phyloP scores from a whole-genome alignment of 2,797 vertebrate species.

The Dendrocincla fuliginosa region DNA sequence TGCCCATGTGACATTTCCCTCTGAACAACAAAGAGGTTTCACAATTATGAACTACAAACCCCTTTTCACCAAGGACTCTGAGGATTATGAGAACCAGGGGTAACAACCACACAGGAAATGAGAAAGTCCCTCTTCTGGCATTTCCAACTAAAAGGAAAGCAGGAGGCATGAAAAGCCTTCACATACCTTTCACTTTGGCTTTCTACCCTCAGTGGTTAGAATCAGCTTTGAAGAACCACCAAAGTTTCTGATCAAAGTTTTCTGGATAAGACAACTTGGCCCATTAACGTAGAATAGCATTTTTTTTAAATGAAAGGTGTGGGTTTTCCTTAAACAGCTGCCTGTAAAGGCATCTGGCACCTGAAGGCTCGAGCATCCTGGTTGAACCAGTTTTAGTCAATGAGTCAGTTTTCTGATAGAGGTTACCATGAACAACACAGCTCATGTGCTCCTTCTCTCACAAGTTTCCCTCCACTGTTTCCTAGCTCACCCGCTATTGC shows the following conservation, averaged over 20 bases:
- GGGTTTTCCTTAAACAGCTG: constrained; percentile 40
- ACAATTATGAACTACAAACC: not conserved
- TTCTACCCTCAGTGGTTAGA: constrained; percentile 18
- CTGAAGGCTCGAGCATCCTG: constrained; percentile 28
- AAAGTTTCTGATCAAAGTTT: constrained; percentile 57
- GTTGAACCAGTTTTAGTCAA: constrained; percentile 56
- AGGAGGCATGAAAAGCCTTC: constrained; percentile 25
- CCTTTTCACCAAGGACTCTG: not conserved
- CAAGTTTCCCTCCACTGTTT: not conserved
- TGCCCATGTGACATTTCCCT: not conserved
- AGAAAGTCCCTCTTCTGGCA: not conserved
- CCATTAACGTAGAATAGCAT: not conserved
- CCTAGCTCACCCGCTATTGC: not conserved
- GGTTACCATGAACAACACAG: not conserved
- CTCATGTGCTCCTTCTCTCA: not conserved
- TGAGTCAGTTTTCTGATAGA: constrained; percentile 26
- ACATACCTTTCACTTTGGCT: constrained; percentile 22
- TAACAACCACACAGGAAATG: not conserved
- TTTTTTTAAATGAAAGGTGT: constrained; percentile 9
- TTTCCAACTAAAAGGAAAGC: constrained; percentile 22
- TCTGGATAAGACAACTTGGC: constrained; percentile 51
- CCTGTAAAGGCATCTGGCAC: constrained; percentile 10
- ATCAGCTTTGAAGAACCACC: constrained; percentile 57
- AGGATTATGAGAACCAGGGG: not conserved
- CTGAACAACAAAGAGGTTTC: not conserved